Evolutionary conservation across 2,113 vertebrate genomes (phyloP).

Genomic region (Muntiacus muntjak): DNA sequence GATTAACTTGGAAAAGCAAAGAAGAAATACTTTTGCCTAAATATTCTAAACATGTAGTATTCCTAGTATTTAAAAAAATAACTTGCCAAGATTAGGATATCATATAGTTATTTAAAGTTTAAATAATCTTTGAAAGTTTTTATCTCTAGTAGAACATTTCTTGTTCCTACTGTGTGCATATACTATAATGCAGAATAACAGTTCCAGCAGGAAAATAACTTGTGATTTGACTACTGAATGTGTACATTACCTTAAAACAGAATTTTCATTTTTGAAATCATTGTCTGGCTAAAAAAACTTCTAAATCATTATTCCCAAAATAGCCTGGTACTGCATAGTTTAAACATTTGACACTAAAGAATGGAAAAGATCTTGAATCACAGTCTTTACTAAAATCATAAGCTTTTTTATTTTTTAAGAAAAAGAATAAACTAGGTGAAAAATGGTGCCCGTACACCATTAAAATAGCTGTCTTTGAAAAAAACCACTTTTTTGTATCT

Average conservation of each 20-base stretch:
- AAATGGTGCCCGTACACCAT: background rate
- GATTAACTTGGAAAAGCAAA: conserved; percentile 8
- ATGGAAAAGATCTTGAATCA: background rate
- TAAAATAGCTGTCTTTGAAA: background rate
- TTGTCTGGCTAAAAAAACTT: background rate
- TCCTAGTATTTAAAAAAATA: background rate
- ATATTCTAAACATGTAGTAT: background rate
- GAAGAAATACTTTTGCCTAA: background rate
- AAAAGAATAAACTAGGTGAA: background rate
- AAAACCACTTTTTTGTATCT: background rate
- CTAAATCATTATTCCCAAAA: background rate
- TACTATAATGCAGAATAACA: background rate
- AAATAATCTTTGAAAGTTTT: background rate
- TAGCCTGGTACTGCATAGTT: background rate
- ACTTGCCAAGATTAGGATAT: background rate
- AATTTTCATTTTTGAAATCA: background rate
- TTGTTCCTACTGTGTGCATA: background rate
- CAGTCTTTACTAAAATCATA: background rate
- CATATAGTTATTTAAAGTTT: background rate
- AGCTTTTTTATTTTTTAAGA: background rate
- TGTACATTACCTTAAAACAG: background rate
- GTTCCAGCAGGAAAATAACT: background rate
- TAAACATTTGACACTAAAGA: conserved; percentile 10
- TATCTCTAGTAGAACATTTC: background rate
- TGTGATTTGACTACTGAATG: background rate